Base-by-base conservation (phyloP, 2,888 invertebrate genomes). In the Drosophila atripex region DNA sequence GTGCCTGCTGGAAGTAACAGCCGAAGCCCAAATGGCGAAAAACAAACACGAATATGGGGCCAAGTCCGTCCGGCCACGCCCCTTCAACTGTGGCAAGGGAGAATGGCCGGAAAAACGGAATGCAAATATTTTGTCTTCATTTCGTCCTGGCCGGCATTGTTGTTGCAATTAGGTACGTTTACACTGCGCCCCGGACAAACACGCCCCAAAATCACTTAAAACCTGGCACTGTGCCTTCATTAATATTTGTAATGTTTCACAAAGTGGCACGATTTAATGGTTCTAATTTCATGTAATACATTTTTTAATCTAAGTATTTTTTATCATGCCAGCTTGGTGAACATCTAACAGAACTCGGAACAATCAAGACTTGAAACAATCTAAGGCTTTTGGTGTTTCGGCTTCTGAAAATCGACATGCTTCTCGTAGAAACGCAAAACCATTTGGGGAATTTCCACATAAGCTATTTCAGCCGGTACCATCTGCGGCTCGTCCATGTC, bases 101-200 rank as follows among this genome's bases (percentile, higher is more conserved):
- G 38, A 55, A 54, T 51, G 51, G 14, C 51, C 55, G 55, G 46
- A 50, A 49, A 56, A 76, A 76, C 55, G 57, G 57, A 70, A 70
- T 70, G 60, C 57, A 73, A 73, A 76, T 76, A 73, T 76, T 75
- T 73, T 68, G 68, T 55, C 68, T 68, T 68, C 53, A 53, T 59
- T 69, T 66, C 21, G 58, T 47, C 21, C 23, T 51, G 38, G 66
- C 25, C 14, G 47, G 39, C 49, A 18, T 25, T 72, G 66, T 72
- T 71, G 71, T 65, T 71, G 71, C 71, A 71, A 71, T 71, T 71
- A 71, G 71, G 46, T 30, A 30, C 71, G 71, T 65, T 71, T 71
- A 52, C 71, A 43, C 45, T 41, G 69, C 49, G 49, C 23, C 21
- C 25, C 28, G 41, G 41, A 14, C 61, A 61, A 70, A 71, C 71